phyloP scores from a whole-genome alignment of 2,888 invertebrate genomes.

The Habroteleia sp. region DNA sequence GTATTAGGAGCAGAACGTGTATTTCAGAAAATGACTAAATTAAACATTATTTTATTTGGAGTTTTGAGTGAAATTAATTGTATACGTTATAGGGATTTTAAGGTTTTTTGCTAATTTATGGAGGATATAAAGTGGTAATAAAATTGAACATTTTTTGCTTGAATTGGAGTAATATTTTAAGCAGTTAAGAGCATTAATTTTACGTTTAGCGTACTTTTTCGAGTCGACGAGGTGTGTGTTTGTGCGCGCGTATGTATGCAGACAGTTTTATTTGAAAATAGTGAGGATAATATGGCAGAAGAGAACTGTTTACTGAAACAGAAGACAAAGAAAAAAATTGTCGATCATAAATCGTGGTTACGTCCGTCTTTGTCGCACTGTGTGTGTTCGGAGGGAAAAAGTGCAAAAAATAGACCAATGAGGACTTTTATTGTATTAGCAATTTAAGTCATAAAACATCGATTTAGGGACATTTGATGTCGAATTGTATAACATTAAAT shows the following conservation, averaged over 20 bases:
- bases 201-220: no score
- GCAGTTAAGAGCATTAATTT: constrained; percentile 2
- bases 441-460: constrained; percentile 18
- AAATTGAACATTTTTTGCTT: no score
- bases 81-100: no score
- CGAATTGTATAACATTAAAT: constrained; percentile 11
- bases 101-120: no score
- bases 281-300: constrained; percentile 1
- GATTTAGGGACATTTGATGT: constrained; percentile 19
- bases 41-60: no score
- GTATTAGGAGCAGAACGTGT: no score
- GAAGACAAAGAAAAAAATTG: constrained; percentile 8
- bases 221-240: no score
- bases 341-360: constrained; percentile 24
- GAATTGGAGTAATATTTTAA: no score
- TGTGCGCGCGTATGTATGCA: no score
- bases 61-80: no score
- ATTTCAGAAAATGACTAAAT: no score
- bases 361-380: not conserved
- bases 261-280: constrained; percentile 25
- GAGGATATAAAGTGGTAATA: no score
- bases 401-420: constrained; percentile 9
- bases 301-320: constrained; percentile 12
- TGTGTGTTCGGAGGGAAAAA: not conserved
- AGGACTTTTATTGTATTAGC: constrained; percentile 31